A percentile compares a stretch with the other conserved stretches of the same genome.
Evolutionary conservation across 1,140 invertebrate genomes (phyloP).

Genomic region (Ips nitidus): DNA sequence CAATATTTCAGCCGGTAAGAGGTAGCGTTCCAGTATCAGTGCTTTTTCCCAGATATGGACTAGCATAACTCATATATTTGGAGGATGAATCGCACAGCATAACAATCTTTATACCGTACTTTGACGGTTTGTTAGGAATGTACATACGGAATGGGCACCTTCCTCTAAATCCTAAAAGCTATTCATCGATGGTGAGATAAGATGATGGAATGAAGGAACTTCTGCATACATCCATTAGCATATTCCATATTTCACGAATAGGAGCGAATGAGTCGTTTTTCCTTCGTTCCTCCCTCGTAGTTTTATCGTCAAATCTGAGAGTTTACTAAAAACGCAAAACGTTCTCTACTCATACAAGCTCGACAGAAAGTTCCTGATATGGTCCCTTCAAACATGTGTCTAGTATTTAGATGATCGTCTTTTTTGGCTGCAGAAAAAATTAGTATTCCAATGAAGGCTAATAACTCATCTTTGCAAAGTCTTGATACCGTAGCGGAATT

Average conservation of each 20-base stretch:
- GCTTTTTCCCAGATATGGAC: conserved; percentile 47
- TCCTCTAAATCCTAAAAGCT: conserved; percentile 38
- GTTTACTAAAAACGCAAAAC: conserved; percentile 50
- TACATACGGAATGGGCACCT: conserved; percentile 44
- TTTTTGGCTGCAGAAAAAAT: conserved; percentile 39
- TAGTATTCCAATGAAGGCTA: conserved; percentile 41
- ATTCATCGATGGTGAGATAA: conserved; percentile 40
- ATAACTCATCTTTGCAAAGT: conserved; percentile 37
- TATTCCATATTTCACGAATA: conserved; percentile 50
- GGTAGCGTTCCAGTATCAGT: conserved; percentile 40
- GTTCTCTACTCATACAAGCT: conserved; percentile 43
- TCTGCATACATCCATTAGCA: conserved; percentile 43
- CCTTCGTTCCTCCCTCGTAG: conserved; percentile 39
- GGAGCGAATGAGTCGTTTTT: conserved; percentile 47
- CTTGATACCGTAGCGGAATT: too few species aligned
- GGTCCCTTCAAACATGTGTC: conserved; percentile 39
- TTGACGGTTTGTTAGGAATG: conserved; percentile 48
- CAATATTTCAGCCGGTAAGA: conserved; percentile 41
- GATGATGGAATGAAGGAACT: conserved; percentile 36
- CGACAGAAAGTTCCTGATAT: conserved; percentile 40
- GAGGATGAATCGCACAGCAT: conserved; percentile 46
- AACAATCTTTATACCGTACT: conserved; percentile 49
- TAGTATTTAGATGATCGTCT: conserved; percentile 42
- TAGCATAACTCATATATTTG: conserved; percentile 49
- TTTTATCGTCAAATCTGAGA: conserved; percentile 49